phyloP scores from a whole-genome alignment of 2,113 vertebrate genomes.

The Toxotes jaculatrix region DNA sequence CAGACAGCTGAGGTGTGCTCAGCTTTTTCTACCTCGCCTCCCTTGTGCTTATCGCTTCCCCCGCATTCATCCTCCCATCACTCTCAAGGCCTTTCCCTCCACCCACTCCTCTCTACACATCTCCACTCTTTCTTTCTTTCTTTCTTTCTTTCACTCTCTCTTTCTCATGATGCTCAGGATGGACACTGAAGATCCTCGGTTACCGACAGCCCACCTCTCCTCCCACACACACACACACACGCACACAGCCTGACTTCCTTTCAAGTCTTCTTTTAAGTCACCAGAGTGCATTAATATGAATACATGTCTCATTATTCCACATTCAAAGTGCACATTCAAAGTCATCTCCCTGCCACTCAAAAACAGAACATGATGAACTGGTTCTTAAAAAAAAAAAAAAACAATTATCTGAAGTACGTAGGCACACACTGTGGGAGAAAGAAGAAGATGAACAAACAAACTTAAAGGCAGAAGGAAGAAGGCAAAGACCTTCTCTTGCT shows the following conservation, averaged over 20 bases:
- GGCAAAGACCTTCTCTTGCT: not conserved
- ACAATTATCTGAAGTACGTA: not conserved
- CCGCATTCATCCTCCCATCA: conserved; percentile 38
- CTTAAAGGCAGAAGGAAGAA: not conserved
- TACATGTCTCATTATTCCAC: conserved; percentile 46
- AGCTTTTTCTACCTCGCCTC: conserved; percentile 15
- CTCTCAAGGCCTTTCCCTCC: conserved; percentile 46
- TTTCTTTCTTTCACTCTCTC: not conserved
- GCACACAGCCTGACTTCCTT: conserved; percentile 40
- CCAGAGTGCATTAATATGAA: conserved; percentile 48
- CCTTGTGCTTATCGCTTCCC: conserved; percentile 30
- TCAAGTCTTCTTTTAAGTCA: conserved; percentile 47
- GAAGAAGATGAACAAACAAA: conserved; percentile 3
- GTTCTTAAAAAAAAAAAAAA: conserved; percentile 23
- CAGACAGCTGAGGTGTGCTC: conserved; percentile 25
- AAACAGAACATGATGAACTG: not conserved
- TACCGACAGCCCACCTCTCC: conserved; percentile 18
- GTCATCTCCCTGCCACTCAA: conserved; percentile 20
- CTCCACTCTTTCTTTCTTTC: conserved; percentile 7
- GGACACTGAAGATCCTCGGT: conserved; percentile 38
- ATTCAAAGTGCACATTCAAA: conserved; percentile 31
- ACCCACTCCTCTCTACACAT: conserved; percentile 31
- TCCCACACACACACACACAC: conserved; percentile 30
- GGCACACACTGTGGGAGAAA: not conserved
- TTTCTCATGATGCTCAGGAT: conserved; percentile 2